These are phyloP conservation scores for Holacanthella duospinosa DNA, from an alignment of 2,888 invertebrate genomes.

Conservation along the genomic window DNA sequence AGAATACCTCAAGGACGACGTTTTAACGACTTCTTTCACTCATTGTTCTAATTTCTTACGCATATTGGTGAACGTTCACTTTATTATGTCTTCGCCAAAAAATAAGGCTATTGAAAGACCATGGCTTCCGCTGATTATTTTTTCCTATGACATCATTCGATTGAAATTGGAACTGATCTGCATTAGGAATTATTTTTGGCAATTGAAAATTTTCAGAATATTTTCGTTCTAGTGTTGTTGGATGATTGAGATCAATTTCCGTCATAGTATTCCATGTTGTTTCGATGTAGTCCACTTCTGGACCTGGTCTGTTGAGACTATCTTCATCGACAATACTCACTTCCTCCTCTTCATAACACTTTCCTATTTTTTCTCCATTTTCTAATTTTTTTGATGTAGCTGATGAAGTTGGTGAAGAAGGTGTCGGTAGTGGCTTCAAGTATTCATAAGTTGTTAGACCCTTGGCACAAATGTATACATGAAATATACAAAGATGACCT, in stretches of 20 bases:
- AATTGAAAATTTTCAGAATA: neutral
- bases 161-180: neutral
- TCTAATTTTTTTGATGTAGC: neutral
- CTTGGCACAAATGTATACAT: conserved; percentile 70
- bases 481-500: conserved; percentile 75
- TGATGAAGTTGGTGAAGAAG: neutral
- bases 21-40: too few relatives aligned
- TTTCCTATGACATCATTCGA: neutral
- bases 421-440: conserved; percentile 46
- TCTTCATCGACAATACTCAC: conserved; percentile 6
- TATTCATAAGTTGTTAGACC: conserved; percentile 86
- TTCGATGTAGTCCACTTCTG: conserved; percentile 21
- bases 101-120: neutral
- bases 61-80: neutral
- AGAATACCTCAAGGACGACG: too few relatives aligned
- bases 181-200: neutral
- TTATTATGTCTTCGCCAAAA: neutral
- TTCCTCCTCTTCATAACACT: neutral
- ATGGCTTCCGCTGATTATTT: neutral
- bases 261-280: conserved; percentile 37
- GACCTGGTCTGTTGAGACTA: neutral
- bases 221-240: conserved; percentile 2
- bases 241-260: conserved; percentile 35
- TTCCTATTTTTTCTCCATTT: conserved; percentile 1
- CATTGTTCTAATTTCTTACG: neutral